Evolutionary conservation across 2,888 invertebrate genomes (phyloP), one percentile per base, ranked within the genome.

Genomic region (Leucozona laternaria): DNA sequence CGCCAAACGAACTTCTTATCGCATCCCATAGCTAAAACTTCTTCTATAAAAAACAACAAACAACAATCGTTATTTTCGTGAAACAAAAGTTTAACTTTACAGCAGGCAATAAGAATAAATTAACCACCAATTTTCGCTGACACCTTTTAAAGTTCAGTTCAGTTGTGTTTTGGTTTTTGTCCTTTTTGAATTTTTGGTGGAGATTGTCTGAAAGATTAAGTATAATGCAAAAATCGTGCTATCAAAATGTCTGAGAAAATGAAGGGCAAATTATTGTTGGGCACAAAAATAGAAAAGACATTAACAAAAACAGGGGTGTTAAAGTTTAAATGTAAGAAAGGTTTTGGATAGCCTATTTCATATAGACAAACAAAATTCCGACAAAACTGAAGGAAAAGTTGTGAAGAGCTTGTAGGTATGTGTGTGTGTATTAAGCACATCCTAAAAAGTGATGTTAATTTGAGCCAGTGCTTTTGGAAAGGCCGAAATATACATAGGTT

Each of bases 51-150:
- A n/a, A n/a, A n/a, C n/a, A n/a, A n/a, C n/a, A n/a, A 79, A 77
- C 72, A 77, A 72, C 25, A 68, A 72, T 60, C 72, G 34, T 28
- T 43, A 31, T 53, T 78, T 68, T 34, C 50, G 50, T 58, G 3
- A 60, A 37, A 53, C n/a, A 10, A 73, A 40, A 55, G 20, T 70
- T 48, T 34, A 31, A 73, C 70, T 70, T 37, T 37, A 40, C 22
- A 73, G 45, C 57, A 55, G n/a, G 71, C 60, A 72, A 85, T 85
- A 80, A 85, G 81, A 80, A 68, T 66, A 85, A 85, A 85, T 81
- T 70, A 80, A 77, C 68, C 68, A 58, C 53, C 50, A 73, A 73
- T 85, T 81, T 81, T 62, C 55, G 20, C 64, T 66, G 66, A 50
- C 73, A 73, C 75, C 62, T 70, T 75, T 79, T 40, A 50, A 34